Conservation (phyloP, 2,113 vertebrate species). For the Probosciger aterrimus region DNA sequence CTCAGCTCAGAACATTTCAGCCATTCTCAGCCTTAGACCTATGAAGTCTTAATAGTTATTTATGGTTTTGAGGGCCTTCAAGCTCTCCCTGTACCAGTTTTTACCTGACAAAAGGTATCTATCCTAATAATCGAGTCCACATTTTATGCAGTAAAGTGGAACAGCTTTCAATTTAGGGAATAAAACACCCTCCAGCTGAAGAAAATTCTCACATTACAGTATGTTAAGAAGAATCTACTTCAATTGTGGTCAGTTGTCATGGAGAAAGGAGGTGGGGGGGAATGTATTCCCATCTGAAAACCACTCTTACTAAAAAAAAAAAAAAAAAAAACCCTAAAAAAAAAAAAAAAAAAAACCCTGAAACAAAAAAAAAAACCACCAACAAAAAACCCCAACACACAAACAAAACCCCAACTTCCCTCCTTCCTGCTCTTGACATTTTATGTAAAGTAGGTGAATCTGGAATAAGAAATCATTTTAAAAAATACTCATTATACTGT, state of each 20-base stretch:
- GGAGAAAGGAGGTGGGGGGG: background rate
- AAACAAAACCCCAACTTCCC: slow-evolving; percentile 11
- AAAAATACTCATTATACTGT: slow-evolving; percentile 82
- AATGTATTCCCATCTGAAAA: slow-evolving; percentile 70
- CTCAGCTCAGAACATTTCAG: background rate
- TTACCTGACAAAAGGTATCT: slow-evolving; percentile 47
- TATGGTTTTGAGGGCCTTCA: background rate
- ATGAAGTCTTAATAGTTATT: background rate
- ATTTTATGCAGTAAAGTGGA: slow-evolving; percentile 56
- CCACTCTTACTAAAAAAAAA: background rate
- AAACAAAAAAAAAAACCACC: background rate
- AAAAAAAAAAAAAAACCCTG: background rate
- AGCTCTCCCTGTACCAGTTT: background rate
- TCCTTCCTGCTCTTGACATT: slow-evolving; percentile 51
- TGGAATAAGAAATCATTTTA: slow-evolving; percentile 73
- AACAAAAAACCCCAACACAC: background rate
- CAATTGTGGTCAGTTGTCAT: slow-evolving; percentile 80
- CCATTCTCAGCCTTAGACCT: background rate
- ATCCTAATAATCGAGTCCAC: background rate
- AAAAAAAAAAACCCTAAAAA: background rate
- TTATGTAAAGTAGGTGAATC: slow-evolving; percentile 78
- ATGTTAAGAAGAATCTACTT: slow-evolving; percentile 76
- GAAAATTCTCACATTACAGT: slow-evolving; percentile 82
- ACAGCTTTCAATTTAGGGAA: slow-evolving; percentile 77
- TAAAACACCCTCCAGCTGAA: slow-evolving; percentile 79